Conservation (phyloP, 2,113 vertebrate genomes). For the Neotoma lepida region DNA sequence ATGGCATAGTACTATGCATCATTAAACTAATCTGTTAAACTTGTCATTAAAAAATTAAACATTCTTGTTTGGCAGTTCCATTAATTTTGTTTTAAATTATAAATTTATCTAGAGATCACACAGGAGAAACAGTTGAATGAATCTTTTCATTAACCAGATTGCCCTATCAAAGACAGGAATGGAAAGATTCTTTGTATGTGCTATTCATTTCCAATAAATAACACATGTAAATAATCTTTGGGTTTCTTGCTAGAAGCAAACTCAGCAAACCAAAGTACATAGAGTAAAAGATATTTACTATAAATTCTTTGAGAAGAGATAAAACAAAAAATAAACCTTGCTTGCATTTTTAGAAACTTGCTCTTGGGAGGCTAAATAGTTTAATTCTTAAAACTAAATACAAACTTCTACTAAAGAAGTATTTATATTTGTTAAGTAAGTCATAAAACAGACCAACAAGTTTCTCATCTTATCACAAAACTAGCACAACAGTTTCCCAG, state of each 20-base stretch:
- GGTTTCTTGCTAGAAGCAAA: conserved; percentile 37
- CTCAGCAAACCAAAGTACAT: conserved; percentile 35
- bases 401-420: conserved; percentile 59
- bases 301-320: conserved; percentile 34
- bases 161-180: conserved; percentile 11
- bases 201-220: conserved; percentile 55
- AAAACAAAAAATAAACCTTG: conserved; percentile 21
- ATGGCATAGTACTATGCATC: neutral
- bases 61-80: conserved; percentile 14
- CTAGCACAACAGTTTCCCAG: conserved; percentile 55
- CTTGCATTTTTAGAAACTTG: conserved; percentile 21
- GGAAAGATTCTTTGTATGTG: conserved; percentile 34
- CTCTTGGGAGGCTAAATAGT: neutral
- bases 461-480: conserved; percentile 62
- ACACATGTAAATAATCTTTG: too few species aligned
- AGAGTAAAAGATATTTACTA: conserved; percentile 38
- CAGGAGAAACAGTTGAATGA: conserved; percentile 51
- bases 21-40: conserved; percentile 56
- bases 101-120: conserved; percentile 46
- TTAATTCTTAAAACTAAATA: conserved; percentile 52
- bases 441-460: conserved; percentile 51
- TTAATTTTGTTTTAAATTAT: conserved; percentile 55
- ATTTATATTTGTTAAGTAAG: conserved; percentile 53
- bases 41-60: conserved; percentile 16
- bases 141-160: conserved; percentile 5